Percentiles rank a stretch among this genome's conserved stretches.
These are phyloP conservation scores for Melanotaenia maccullochi DNA, from an alignment of 2,797 vertebrate genomes.

Conservation along the genomic window DNA sequence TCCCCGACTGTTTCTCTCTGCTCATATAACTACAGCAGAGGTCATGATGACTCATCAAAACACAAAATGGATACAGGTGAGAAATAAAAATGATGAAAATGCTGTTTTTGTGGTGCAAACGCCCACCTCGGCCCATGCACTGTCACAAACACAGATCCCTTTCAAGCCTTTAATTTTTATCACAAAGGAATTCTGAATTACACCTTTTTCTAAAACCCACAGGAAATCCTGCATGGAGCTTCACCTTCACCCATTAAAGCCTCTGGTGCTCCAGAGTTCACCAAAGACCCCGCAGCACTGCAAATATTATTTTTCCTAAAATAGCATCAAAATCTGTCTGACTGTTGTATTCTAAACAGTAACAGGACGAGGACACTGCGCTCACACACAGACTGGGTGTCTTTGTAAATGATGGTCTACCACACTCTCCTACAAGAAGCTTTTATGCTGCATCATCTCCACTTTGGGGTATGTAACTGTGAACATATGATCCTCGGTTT, in stretches of 20 bases:
- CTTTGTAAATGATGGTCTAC: slow-evolving; percentile 17
- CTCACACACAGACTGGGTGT: background rate
- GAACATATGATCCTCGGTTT: slow-evolving; percentile 65
- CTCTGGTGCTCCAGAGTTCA: slow-evolving; percentile 3
- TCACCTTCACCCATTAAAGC: slow-evolving; percentile 16
- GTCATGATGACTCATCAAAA: slow-evolving; percentile 64
- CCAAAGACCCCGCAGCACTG: background rate
- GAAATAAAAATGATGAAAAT: slow-evolving; percentile 36
- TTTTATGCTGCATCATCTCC: slow-evolving; percentile 36
- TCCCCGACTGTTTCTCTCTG: slow-evolving; percentile 37
- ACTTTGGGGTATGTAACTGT: slow-evolving; percentile 15
- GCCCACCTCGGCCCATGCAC: background rate
- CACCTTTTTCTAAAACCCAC: background rate
- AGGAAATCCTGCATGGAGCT: slow-evolving; percentile 1
- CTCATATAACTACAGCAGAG: slow-evolving; percentile 47
- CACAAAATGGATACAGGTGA: slow-evolving; percentile 44
- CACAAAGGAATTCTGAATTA: slow-evolving; percentile 7
- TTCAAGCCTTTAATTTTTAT: slow-evolving; percentile 15
- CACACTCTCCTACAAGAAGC: slow-evolving; percentile 26
- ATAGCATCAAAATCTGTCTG: slow-evolving; percentile 26
- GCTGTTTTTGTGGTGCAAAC: slow-evolving; percentile 12
- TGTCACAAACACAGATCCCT: slow-evolving; percentile 21
- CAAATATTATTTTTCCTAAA: slow-evolving; percentile 12
- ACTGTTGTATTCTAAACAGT: background rate
- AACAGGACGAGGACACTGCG: slow-evolving; percentile 1